A percentile compares a stretch with the other conserved stretches of the same genome.
phyloP scores from a whole-genome alignment of 2,113 vertebrate genomes.

The Stercorarius parasiticus region DNA sequence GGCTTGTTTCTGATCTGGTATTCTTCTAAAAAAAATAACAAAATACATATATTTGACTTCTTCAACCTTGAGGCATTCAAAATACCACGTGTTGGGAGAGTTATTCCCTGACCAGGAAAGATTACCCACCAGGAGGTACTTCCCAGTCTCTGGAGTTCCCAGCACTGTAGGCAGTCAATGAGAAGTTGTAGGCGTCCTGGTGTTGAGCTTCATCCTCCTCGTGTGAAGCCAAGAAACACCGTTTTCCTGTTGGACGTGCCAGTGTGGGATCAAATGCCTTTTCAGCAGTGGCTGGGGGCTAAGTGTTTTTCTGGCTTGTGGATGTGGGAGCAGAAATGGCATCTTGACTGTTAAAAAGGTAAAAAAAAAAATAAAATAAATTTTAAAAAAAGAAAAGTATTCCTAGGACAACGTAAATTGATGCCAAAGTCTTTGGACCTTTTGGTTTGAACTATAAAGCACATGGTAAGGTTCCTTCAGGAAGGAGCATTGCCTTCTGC shows the following conservation, averaged over 20 bases:
- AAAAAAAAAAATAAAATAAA: not conserved
- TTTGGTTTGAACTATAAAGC: not conserved
- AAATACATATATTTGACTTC: not conserved
- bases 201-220: not conserved
- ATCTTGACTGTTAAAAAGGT: not conserved
- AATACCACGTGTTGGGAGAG: fast-evolving
- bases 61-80: not conserved
- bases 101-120: not conserved
- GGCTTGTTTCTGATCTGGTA: not conserved
- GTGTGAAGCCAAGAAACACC: not conserved
- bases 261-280: not conserved
- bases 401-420: not conserved
- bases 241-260: not conserved
- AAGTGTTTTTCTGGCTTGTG: not conserved
- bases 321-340: not conserved
- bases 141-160: not conserved
- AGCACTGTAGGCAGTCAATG: too few relatives aligned
- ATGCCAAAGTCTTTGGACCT: not conserved
- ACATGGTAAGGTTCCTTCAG: fast-evolving
- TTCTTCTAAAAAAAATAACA: not conserved
- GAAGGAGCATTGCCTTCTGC: not conserved
- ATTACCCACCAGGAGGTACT: too few relatives aligned
- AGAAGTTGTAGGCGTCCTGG: not conserved
- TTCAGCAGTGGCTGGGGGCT: not conserved
- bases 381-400: too few relatives aligned